Evolutionary conservation across 2,113 vertebrate genomes (phyloP).

Genomic region (Caranx ignobilis): DNA sequence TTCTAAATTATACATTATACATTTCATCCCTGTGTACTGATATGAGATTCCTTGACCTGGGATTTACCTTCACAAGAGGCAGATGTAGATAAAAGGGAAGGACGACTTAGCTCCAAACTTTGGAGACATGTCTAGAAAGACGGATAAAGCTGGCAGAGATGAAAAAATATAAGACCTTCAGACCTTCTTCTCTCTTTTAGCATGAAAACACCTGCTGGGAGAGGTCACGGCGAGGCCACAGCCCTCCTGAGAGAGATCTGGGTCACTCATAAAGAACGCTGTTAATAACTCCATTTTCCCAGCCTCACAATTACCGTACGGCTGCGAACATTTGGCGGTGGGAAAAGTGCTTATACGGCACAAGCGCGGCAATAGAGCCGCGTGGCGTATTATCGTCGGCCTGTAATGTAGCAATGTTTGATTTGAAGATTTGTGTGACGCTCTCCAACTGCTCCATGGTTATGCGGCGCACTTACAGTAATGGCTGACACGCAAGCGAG

Average conservation of each 20-base stretch:
- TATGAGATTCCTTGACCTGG: constrained; percentile 48
- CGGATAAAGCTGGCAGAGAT: constrained; percentile 50
- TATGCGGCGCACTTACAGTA: constrained; percentile 68
- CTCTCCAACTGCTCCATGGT: constrained; percentile 48
- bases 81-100: constrained; percentile 63
- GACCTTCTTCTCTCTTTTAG: constrained; percentile 20
- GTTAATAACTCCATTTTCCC: constrained; percentile 65
- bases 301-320: constrained; percentile 41
- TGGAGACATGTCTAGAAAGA: constrained; percentile 21
- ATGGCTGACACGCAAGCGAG: constrained; percentile 69
- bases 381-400: constrained; percentile 4
- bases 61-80: constrained; percentile 57
- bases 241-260: constrained; percentile 62
- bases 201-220: constrained; percentile 63
- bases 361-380: neutral
- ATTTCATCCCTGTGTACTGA: constrained; percentile 11
- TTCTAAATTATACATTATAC: constrained; percentile 46
- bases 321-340: constrained; percentile 47
- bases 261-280: constrained; percentile 65
- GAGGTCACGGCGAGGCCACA: constrained; percentile 67
- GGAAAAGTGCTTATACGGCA: constrained; percentile 59
- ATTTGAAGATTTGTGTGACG: constrained; percentile 67
- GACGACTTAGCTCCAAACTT: constrained; percentile 51
- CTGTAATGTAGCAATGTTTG: constrained; percentile 63
- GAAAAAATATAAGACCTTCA: constrained; percentile 43